Base-by-base conservation (phyloP, 2,888 invertebrate species). In the Scaptomyza parva region DNA sequence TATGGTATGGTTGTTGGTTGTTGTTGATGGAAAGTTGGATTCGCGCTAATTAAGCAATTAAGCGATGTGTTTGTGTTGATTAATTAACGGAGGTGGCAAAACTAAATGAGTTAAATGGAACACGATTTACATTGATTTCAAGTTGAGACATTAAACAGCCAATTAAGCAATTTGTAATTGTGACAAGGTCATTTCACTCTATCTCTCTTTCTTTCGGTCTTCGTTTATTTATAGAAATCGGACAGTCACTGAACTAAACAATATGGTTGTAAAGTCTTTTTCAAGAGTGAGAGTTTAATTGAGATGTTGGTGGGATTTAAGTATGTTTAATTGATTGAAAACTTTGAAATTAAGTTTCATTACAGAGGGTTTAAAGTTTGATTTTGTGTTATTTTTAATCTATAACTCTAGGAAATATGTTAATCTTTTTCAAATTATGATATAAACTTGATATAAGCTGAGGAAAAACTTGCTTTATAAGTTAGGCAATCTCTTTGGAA, bases 31-130 rank as follows among this genome's bases (percentile, higher is more conserved):
- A 28, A 20, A 39, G 41, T 41, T 58, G 43, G 43, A 37, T 37
- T 20, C 43, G 22, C 39, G 63, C 59, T 72, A 77, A 82, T 82
- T 76, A 85, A 87, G 83, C 74, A 78, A 84, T 84, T 76, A 65
- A 70, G 70, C 33, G 55, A 86, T 75, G 71, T 76, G 70, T 61
- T 84, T 17, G 70, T 61, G 81, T 17, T 85, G 70, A 70, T 85
- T 74, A 76, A 84, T 85, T 87, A 68, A 64, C 37, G 48, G 20
- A 54, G 65, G 41, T 57, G 53, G 53, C 57, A 14, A 24, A 28
- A 35, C 37, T 51, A 64, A 70, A 54, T 45, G 35, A 76, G 75
- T 55, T 74, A 79, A 77, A 86, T 83, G 53, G 52, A 52, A 70
- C 77, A 70, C 55, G 61, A 65, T 79, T 79, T 64, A 63, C 52